A percentile compares a stretch with the other conserved stretches of the same genome.
These are phyloP conservation scores for Triplophysa rosa DNA, from an alignment of 2,113 vertebrate genomes.

Conservation along the genomic window DNA sequence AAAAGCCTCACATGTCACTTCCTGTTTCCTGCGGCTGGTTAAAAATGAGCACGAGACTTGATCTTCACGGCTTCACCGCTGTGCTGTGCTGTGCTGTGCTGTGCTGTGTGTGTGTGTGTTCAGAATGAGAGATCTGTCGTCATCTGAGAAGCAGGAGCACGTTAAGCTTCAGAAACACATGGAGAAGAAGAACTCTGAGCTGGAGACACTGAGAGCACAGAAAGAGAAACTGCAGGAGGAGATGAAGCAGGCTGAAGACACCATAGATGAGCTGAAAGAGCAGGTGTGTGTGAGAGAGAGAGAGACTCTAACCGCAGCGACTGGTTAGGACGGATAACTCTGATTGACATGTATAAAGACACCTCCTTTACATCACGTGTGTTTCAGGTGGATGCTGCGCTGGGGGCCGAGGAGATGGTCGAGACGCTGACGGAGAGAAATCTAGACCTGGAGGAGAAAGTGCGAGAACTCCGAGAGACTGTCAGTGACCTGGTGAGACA, in stretches of 20 bases:
- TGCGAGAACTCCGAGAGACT: constrained; percentile 84
- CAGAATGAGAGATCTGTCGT: constrained; percentile 94
- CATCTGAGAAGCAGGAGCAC: constrained; percentile 96
- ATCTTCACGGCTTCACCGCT: background rate
- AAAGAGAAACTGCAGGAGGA: constrained; percentile 93
- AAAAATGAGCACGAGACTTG: background rate
- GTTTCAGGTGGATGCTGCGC: constrained; percentile 88
- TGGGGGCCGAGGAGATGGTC: constrained; percentile 98
- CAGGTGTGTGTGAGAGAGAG: constrained; percentile 77
- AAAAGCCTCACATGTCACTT: background rate
- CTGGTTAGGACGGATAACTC: too few relatives aligned
- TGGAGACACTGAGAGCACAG: constrained; percentile 86
- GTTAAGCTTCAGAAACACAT: constrained; percentile 94
- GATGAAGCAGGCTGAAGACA: constrained; percentile 82
- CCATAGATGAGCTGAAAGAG: constrained; percentile 93
- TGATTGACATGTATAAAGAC: too few relatives aligned
- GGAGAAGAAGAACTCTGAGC: constrained; percentile 94
- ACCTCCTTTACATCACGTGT: too few relatives aligned
- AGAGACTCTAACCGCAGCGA: too few relatives aligned
- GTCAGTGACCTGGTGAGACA: constrained; percentile 71
- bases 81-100: too few relatives aligned
- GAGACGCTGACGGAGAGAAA: constrained; percentile 94
- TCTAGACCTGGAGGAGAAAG: constrained; percentile 95
- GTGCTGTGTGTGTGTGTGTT: background rate
- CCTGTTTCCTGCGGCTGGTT: constrained; percentile 57